phyloP scores from a whole-genome alignment of 2,797 vertebrate genomes.

The Lacerta bilineata region DNA sequence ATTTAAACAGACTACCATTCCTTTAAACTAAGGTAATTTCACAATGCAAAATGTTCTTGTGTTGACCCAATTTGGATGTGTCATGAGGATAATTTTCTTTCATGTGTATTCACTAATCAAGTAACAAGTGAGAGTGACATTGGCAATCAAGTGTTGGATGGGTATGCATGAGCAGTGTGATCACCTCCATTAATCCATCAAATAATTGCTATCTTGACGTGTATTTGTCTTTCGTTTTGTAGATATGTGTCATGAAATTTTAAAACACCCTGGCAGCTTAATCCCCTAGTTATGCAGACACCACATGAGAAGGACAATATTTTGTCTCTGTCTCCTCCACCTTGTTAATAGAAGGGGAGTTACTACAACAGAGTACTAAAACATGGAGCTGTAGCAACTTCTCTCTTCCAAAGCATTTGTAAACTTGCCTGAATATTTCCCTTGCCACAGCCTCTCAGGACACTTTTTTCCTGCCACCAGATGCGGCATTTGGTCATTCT shows the following conservation, averaged over 20 bases:
- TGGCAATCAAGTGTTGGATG: constrained; percentile 40
- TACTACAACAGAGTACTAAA: not conserved
- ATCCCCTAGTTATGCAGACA: not conserved
- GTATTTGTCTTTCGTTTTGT: constrained; percentile 35
- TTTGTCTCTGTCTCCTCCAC: not conserved
- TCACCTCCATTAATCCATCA: constrained; percentile 47
- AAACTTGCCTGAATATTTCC: not conserved
- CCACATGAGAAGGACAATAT: not conserved
- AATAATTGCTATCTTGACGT: constrained; percentile 50
- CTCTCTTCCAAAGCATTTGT: not conserved
- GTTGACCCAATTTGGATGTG: constrained; percentile 29
- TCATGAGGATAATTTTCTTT: constrained; percentile 43
- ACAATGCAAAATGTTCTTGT: constrained; percentile 20
- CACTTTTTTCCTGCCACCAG: not conserved
- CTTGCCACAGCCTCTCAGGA: not conserved
- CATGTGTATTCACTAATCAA: constrained; percentile 46
- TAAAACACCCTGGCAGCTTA: constrained; percentile 32
- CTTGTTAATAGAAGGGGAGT: not conserved
- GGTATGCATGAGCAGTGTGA: constrained; percentile 11
- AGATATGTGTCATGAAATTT: constrained; percentile 27
- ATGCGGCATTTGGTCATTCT: too few species aligned
- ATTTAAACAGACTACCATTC: constrained; percentile 16
- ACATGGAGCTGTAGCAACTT: not conserved
- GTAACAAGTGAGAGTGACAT: constrained; percentile 34
- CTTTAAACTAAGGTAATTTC: constrained; percentile 10